These are phyloP conservation scores for Etheostoma perlongum DNA, from an alignment of 2,797 vertebrate genomes.

Conservation along the genomic window DNA sequence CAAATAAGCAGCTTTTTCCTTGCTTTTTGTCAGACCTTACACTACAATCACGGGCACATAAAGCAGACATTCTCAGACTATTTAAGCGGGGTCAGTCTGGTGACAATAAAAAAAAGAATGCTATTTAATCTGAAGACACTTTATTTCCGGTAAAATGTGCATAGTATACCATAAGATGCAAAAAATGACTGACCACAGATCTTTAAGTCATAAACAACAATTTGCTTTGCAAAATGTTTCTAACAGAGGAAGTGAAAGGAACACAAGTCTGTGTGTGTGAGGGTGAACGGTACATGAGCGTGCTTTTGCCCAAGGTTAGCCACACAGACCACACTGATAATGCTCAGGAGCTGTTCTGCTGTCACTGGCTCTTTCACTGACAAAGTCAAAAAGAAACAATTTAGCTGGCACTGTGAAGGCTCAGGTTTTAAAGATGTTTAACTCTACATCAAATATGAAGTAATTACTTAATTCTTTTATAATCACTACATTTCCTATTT, in stretches of 20 bases:
- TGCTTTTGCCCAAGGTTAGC: slow-evolving; percentile 20
- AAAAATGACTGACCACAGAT: slow-evolving; percentile 23
- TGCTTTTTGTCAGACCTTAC: slow-evolving; percentile 43
- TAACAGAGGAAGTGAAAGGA: slow-evolving; percentile 51
- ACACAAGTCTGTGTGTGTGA: slow-evolving; percentile 2
- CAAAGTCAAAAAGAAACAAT: slow-evolving; percentile 11
- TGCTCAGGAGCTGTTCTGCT: slow-evolving; percentile 18
- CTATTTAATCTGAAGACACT: neutral
- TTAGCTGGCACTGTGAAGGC: neutral
- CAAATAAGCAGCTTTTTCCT: slow-evolving; percentile 58
- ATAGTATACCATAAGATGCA: neutral
- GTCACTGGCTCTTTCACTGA: slow-evolving; percentile 6
- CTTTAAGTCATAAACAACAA: slow-evolving; percentile 6
- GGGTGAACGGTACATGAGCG: slow-evolving; percentile 10
- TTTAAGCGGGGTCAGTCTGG: neutral
- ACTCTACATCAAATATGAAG: neutral
- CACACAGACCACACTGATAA: slow-evolving; percentile 56
- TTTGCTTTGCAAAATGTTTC: slow-evolving; percentile 41
- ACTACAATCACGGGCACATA: slow-evolving; percentile 29
- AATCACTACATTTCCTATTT: neutral
- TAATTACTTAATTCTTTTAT: slow-evolving; percentile 1
- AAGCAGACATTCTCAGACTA: slow-evolving; percentile 35
- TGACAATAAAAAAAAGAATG: slow-evolving; percentile 18
- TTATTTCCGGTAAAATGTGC: slow-evolving; percentile 12
- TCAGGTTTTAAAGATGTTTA: slow-evolving; percentile 2